Conservation (phyloP, 1,140 invertebrate species). For the Bilobella aurantiaca region DNA sequence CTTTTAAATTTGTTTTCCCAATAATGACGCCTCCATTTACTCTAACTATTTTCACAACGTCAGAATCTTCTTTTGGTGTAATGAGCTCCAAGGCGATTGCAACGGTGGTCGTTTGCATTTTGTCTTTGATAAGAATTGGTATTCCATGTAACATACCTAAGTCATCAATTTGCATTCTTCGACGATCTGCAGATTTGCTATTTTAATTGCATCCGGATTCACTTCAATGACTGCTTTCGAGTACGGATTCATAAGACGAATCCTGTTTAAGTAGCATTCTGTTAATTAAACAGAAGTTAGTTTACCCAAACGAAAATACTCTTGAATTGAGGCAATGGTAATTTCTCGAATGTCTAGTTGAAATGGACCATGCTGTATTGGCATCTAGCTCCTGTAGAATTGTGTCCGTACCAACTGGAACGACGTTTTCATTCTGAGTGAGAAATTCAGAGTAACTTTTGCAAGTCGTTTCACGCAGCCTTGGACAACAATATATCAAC, state of each 20-base stretch:
- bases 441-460: too few species aligned
- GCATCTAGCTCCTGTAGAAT: too few species aligned
- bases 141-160: neutral
- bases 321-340: neutral
- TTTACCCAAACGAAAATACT: neutral
- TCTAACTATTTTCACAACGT: neutral
- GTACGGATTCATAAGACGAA: neutral
- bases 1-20: neutral
- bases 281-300: neutral
- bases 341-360: neutral
- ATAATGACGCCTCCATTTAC: neutral
- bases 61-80: neutral
- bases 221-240: neutral
- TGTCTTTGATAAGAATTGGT: neutral
- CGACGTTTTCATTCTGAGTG: too few species aligned
- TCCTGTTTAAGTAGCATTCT: neutral
- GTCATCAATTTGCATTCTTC: neutral
- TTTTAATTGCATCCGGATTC: neutral
- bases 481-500: too few species aligned
- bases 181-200: neutral
- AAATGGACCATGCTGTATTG: too few species aligned
- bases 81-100: neutral
- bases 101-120: neutral
- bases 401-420: too few species aligned
- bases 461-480: too few species aligned